These are phyloP conservation scores for Lophura nycthemera DNA, from an alignment of 2,113 vertebrate species.

Conservation along the genomic window DNA sequence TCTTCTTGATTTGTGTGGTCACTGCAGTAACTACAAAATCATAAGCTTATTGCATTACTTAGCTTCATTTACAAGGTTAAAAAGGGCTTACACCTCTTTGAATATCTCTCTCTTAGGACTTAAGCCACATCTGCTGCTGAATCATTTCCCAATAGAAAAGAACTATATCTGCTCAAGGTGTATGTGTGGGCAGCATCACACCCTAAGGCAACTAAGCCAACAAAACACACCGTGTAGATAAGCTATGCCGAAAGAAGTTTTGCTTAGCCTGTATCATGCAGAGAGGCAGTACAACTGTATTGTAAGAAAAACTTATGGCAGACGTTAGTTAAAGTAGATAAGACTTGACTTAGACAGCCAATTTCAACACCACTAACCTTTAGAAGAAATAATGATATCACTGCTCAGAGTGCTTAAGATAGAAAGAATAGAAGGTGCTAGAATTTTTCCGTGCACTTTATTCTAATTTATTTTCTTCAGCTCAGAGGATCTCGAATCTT, in stretches of 20 bases:
- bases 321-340: constrained; percentile 24
- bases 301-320: constrained; percentile 9
- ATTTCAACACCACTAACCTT: constrained; percentile 45
- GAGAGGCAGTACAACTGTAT: neutral
- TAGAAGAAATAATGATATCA: constrained; percentile 21
- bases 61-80: neutral
- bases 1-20: neutral
- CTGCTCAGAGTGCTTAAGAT: neutral
- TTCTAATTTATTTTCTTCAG: neutral
- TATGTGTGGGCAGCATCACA: neutral
- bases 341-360: constrained; percentile 3
- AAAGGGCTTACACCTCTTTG: neutral
- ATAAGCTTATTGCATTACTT: neutral
- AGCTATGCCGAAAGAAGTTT: constrained; percentile 31
- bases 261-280: neutral
- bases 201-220: constrained; percentile 2
- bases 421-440: neutral
- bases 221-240: neutral
- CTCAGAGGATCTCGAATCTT: neutral
- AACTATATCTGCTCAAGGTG: neutral
- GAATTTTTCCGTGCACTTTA: neutral
- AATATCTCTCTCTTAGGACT: neutral
- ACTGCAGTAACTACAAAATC: neutral
- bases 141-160: constrained; percentile 21
- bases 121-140: neutral